These are phyloP conservation scores for Sorex maritimensis DNA, from an alignment of 2,797 vertebrate genomes.

Conservation along the genomic window DNA sequence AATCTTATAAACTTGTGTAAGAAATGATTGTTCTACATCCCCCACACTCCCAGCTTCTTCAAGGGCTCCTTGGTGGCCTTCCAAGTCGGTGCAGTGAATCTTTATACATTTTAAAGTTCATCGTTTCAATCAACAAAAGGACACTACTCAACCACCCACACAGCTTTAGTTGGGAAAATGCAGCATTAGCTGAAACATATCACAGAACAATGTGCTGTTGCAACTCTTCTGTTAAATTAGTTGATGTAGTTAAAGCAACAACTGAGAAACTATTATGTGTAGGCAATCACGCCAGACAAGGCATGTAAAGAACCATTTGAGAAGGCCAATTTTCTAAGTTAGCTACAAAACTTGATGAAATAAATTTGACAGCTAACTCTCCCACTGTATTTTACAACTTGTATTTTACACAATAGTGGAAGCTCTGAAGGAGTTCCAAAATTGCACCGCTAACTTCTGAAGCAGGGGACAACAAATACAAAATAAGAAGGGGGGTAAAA, in stretches of 20 bases:
- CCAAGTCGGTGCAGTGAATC: neutral
- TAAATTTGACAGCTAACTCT: constrained; percentile 12
- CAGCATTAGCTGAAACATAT: constrained; percentile 53
- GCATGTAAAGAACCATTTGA: neutral
- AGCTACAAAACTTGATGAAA: constrained; percentile 42
- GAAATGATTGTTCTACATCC: neutral
- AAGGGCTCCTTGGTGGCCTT: neutral
- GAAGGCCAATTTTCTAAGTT: constrained; percentile 32
- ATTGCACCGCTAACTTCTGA: neutral
- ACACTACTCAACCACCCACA: neutral
- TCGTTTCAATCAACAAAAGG: constrained; percentile 15
- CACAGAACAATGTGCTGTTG: neutral
- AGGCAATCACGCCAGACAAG: neutral
- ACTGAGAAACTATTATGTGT: neutral
- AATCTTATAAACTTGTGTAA: neutral
- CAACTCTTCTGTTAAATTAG: constrained; percentile 38
- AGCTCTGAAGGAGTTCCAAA: neutral
- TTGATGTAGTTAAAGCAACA: neutral
- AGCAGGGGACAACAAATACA: neutral
- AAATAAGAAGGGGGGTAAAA: constrained; percentile 49
- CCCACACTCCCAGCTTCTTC: neutral
- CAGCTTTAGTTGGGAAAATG: neutral
- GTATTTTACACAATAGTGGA: neutral
- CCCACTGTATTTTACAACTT: neutral
- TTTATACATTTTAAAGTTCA: constrained; percentile 17